Base-by-base conservation (phyloP, 2,113 vertebrate genomes). In the Ceyx cyanopectus region DNA sequence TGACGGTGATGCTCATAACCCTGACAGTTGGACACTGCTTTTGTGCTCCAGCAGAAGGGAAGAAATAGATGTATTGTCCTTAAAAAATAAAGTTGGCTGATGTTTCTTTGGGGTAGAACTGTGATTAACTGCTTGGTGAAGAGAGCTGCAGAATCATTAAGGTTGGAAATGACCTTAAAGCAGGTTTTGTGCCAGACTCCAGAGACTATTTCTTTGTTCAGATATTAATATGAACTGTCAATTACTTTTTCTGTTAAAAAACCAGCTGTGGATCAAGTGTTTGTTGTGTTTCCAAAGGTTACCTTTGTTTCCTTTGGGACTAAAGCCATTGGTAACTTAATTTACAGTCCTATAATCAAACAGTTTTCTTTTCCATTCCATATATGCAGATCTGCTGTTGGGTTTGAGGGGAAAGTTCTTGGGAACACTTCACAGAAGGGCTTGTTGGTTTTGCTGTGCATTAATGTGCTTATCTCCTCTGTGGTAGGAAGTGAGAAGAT, bases 401-500 rank as follows among this genome's bases (percentile, higher is more conserved):
- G 79, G 30, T 61, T 73, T 62, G 32, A 81, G 50, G 34, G 24
- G 68, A 46, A 70, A 85, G 9, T 76, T 73, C 13, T 89, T 13
- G 8, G 81, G 78, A 61, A 58, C 81, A 10, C 37, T 69, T 87
- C 7, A 34, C 9, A 5, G 12, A 54, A 87, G 8, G 46, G 41
- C 48, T 84, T 37, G 27, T 94, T 91, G 68, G 48, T 87, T 89
- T 82, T 93, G 37, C 70, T 45, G 24, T 66, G 51, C 40, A 43
- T 87, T 4, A 51, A 66, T 69, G 41, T 82, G 32, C 40, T 67
- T 70, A 41, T 84, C 48, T 81, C 73, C 54, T 78, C 72, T 85
- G 85, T 22, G 58, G 60, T 73, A 79, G 85, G 81, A 89, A 94
- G n/a, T 20, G 46, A 69, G 89, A 89, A 87, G 24, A 45, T 82